These are phyloP conservation scores for Anthophora plumipes DNA, from an alignment of 2,888 invertebrate species.

Conservation along the genomic window DNA sequence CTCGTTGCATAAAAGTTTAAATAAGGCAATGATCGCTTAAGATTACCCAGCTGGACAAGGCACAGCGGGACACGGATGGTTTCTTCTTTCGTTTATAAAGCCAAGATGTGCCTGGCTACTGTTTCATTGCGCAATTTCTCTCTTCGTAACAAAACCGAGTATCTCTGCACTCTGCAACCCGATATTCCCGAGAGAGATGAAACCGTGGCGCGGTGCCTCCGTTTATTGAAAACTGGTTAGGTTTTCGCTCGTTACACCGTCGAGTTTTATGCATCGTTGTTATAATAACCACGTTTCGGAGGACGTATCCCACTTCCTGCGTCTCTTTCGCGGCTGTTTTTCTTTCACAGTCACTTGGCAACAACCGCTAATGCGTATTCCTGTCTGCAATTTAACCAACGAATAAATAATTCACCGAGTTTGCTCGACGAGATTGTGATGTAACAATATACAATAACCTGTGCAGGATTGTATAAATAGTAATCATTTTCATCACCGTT, in stretches of 20 bases:
- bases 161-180: constrained; percentile 52
- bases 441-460: constrained; percentile 5
- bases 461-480: constrained; percentile 36
- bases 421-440: constrained; percentile 40
- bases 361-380: constrained; percentile 53
- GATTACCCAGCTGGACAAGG: constrained; percentile 49
- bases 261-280: constrained; percentile 38
- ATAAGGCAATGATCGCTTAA: constrained; percentile 71
- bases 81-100: constrained; percentile 47
- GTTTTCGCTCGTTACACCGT: constrained; percentile 42
- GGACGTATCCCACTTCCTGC: constrained; percentile 9
- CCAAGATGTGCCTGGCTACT: constrained; percentile 32
- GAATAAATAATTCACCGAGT: constrained; percentile 50
- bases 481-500: constrained; percentile 52
- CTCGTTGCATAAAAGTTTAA: constrained; percentile 67
- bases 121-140: constrained; percentile 59
- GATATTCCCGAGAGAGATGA: constrained; percentile 48
- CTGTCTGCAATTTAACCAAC: constrained; percentile 11
- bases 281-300: constrained; percentile 47
- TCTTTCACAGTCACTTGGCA: constrained; percentile 41
- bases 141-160: constrained; percentile 46
- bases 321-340: constrained; percentile 22
- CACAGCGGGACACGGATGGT: constrained; percentile 56
- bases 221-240: constrained; percentile 58
- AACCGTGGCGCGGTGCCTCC: constrained; percentile 18